Base-by-base conservation (phyloP, 2,113 vertebrate genomes). In the Prolemur simus region DNA sequence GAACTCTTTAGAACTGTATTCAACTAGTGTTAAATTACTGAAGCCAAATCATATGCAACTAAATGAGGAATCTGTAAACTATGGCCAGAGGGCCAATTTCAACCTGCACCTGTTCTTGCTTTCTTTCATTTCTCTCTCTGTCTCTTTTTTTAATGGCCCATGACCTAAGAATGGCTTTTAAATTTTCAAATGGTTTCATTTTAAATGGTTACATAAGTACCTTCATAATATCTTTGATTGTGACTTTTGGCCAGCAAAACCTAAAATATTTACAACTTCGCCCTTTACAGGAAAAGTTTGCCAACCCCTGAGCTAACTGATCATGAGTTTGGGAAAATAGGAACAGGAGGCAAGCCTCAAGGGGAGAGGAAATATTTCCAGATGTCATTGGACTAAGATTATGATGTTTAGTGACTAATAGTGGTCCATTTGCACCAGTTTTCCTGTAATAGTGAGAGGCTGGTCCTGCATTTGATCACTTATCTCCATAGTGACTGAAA, bases 261-360 rank as follows among this genome's bases (percentile, higher is more conserved):
- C 73, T 95, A 88, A 92, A 91, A 91, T 87, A 88, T 85, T 93
- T 93, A 87, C 3, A 13, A 84, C 76, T 84, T 95, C 45, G 37
- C 34, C 42, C 29, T 83, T 82, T 45, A 15, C 37, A 47, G 2
- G n/a, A 81, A 87, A 94, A 52, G 15, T 71, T 37, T 89, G 71
- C 58, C 77, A 85, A 29, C 2, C 63, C 17, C 42, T 84, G 37
- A 69, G 69, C 11, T 47, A 81, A 82, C 66, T 58, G 37, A 77
- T 73, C 68, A 1, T 49, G 73, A 89, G 42, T 37, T 42, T 80
- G 12, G 64, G 27, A n/a, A 80, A 37, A 5, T 45, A 60, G 85
- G 69, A 49, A 77, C 76, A 60, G 34, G 42, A 85, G 10, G 2
- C 21, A 64, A 56, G 10, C 47, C 32, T 91, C 17, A 45, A 71